These are phyloP conservation scores for Rosalia funebris DNA, from an alignment of 2,888 invertebrate species.

Conservation along the genomic window DNA sequence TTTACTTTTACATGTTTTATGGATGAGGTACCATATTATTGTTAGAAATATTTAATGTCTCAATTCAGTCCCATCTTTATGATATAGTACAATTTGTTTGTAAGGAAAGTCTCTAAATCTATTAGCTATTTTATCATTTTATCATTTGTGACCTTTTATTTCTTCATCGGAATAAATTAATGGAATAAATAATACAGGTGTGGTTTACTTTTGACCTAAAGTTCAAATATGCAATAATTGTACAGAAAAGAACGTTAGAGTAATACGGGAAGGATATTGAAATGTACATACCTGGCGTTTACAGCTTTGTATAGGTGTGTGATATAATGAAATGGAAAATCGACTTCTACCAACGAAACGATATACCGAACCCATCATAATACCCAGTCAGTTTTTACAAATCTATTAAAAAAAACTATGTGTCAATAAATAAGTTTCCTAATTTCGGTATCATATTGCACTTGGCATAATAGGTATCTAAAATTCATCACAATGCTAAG, in stretches of 20 bases:
- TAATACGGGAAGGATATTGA: conserved; percentile 18
- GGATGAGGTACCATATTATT: conserved; percentile 5
- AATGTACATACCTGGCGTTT: conserved; percentile 8
- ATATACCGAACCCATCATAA: no score
- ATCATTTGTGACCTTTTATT: conserved; percentile 36
- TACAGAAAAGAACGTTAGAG: conserved; percentile 26
- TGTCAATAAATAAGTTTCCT: conserved; percentile 23
- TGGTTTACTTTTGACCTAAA: conserved; percentile 42
- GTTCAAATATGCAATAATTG: conserved; percentile 39
- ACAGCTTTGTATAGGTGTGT: conserved; percentile 6
- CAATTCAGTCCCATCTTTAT: conserved; percentile 14
- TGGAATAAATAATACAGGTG: conserved; percentile 40
- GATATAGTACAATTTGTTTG: conserved; percentile 14
- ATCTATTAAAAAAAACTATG: background rate
- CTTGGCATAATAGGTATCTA: conserved; percentile 33
- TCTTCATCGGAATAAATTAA: conserved; percentile 36
- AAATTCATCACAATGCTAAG: conserved; percentile 53
- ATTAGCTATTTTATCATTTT: conserved; percentile 29
- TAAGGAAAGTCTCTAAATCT: conserved; percentile 8
- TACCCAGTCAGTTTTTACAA: conserved; percentile 14
- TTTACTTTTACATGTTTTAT: conserved; percentile 14
- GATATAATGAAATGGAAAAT: no score
- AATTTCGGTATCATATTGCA: conserved; percentile 42
- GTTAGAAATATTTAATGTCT: conserved; percentile 12
- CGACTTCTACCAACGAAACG: no score